Evolutionary conservation across 2,888 invertebrate genomes (phyloP), one percentile per base, ranked within the genome.

Genomic region (Synanthedon vespiformis): DNA sequence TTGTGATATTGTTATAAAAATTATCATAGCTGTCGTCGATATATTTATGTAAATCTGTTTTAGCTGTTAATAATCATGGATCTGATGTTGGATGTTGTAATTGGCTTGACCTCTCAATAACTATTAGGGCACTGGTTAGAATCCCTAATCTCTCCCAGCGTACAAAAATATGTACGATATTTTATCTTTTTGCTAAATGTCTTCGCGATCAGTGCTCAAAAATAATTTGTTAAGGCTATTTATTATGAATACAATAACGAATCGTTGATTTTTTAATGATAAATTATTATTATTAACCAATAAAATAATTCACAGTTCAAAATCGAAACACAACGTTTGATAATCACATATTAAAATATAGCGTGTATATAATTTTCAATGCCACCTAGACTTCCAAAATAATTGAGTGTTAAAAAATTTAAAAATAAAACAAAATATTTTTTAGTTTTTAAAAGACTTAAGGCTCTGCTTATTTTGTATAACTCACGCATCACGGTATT

Each of bases 1-100:
- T 82, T 87, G 87, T 87, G 87, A 87, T 87, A 87, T 86, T 85
- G 85, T 87, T 86, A 83, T 80, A 77, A 80, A 68, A 61, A 59
- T 71, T 71, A 76, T 77, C 71, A 65, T 80, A 73, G 74, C 64
- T 72, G 67, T 77, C 77, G 67, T 74, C 67, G 61, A 67, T 77
- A 70, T 79, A 51, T 54, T 74, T 75, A 67, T 65, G 64, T 66
- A 69, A 67, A 65, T 68, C 68, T 70, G 70, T 76, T 74, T 75
- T 64, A 66, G 62, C 59, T 62, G 59, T 61, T 68, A 65, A 62
- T 44, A 67, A 68, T 69, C 68, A 65, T 68, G 65, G 60, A 61
- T 67, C 65, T 59, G 62, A 60, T 74, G 72, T 77, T 77, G 61
- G 70, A 65, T 74, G 74, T 75, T 75, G 65, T 61, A 58, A 56